Base-by-base conservation (phyloP, 2,888 invertebrate species). In the Agrochola litura region DNA sequence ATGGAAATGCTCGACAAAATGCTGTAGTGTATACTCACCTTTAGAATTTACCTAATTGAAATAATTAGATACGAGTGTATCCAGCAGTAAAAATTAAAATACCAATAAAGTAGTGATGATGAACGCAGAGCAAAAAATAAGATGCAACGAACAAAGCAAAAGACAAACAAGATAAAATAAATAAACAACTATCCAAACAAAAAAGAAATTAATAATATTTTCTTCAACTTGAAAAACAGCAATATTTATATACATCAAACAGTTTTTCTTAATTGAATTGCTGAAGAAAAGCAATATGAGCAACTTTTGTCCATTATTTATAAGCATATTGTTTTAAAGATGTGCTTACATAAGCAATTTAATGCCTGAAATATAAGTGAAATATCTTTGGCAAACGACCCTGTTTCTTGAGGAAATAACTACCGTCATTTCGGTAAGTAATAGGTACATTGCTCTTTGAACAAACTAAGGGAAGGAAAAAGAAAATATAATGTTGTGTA, bases 381-480 rank as follows among this genome's bases (percentile, higher is more conserved):
- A 79, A 84, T 71, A 80, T 72, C 69, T 74, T 82, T 84, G 81
- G 56, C 81, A 60, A 84, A 79, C 30, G 41, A 6, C 2, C 16
- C 58, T 64, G 5, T 75, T 79, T 64, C 25, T 71, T 37, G 37
- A 79, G 56, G 75, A 71, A 79, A 84, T 75, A 75, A 64, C 81
- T 71, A 56, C 70, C 22, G 9, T 68, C 25, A 75, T 83, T 84
- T 76, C 58, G n/a, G 76, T 76, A 79, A 81, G 72, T 85, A 81
- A 76, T 81, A 60, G 69, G 69, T 63, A 70, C 52, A 52, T 81
- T 85, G 75, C 56, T 85, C 72, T 76, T 81, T 76, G 63, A 72
- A 65, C 25, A 43, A 79, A 71, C 67, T n/a, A 22, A n/a, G 30
- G 41, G 6, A 1, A 65, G 49, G 54, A 37, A 73, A 81, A 73